These are phyloP conservation scores for Gymnobelideus leadbeateri DNA, from an alignment of 2,113 vertebrate species.

Conservation along the genomic window DNA sequence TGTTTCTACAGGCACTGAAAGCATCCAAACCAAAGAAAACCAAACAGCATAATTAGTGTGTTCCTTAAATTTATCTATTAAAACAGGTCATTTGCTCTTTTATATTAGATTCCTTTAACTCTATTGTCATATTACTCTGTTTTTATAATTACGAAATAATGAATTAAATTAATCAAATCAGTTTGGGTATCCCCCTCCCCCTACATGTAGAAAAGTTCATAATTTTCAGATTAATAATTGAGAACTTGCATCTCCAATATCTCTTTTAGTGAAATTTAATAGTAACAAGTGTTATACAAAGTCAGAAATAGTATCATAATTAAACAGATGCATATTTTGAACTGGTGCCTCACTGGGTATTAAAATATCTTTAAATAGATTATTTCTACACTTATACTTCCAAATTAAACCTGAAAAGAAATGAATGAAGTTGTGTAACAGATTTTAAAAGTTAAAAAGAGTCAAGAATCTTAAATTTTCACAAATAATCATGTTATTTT, in stretches of 20 bases:
- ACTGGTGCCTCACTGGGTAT: conserved; percentile 60
- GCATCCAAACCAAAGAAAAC: not conserved
- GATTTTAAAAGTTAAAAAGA: not conserved
- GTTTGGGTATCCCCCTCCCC: conserved; percentile 73
- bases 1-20: not conserved
- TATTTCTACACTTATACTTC: conserved; percentile 57
- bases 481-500: conserved; percentile 17
- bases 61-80: not conserved
- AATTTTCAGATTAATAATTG: conserved; percentile 85
- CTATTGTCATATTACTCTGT: conserved; percentile 64
- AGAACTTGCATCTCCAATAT: conserved; percentile 69
- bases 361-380: conserved; percentile 67
- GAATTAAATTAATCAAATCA: conserved; percentile 80
- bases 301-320: conserved; percentile 75
- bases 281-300: conserved; percentile 64
- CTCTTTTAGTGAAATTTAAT: conserved; percentile 70
- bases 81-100: conserved; percentile 68
- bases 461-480: conserved; percentile 12
- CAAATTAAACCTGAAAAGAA: conserved; percentile 61
- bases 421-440: conserved; percentile 53
- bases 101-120: conserved; percentile 64
- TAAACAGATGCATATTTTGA: conserved; percentile 71
- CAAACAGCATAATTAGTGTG: not conserved
- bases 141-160: conserved; percentile 81
- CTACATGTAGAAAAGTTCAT: conserved; percentile 80